Base-by-base conservation (phyloP, 2,888 invertebrate genomes). In the Psylliodes chrysocephalus region DNA sequence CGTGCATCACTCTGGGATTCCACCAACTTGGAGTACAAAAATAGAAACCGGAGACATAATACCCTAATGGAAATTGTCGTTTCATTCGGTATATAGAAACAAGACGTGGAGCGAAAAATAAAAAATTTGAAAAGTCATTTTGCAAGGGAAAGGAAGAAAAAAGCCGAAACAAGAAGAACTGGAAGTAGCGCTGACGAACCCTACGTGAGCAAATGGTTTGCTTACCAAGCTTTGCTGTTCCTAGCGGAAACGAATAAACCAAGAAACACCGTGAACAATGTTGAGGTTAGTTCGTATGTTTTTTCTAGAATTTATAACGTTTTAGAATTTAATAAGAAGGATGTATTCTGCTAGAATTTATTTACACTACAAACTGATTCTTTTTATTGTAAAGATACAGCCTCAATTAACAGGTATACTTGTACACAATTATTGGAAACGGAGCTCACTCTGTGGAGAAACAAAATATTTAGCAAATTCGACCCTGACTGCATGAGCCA, bases 181-280 rank as follows among this genome's bases (percentile, higher is more conserved):
- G 40, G 49, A n/a, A 49, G 25, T 25, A 25, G 25, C 49, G 49
- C 49, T 49, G 25, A 49, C 14, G 49, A 49, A 15, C 49, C 49
- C 25, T 49, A n/a, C n/a, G n/a, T n/a, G n/a, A n/a, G n/a, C n/a
- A n/a, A n/a, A n/a, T n/a, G n/a, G n/a, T n/a, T n/a, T 15, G 49
- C 49, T 15, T 28, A 49, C 49, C 49, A 49, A 1, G 12, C 49
- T 10, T 22, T 49, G 49, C 4, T 6, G 4, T 40, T 40, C n/a
- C n/a, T 40, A n/a, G 40, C 6, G 6, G 40, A 40, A 6, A 40
- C 4, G n/a, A 40, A 40, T 40, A 40, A 40, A 40, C 40, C 40
- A 40, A 40, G 40, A n/a, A 40, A 40, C n/a, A 40, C 40, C 40
- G n/a, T 6, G n/a, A 40, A 40, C n/a, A n/a, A n/a, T n/a, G n/a